A percentile compares a stretch with the other conserved stretches of the same genome.
Conservation (phyloP, 2,113 vertebrate species). For the Gymnogyps californianus region DNA sequence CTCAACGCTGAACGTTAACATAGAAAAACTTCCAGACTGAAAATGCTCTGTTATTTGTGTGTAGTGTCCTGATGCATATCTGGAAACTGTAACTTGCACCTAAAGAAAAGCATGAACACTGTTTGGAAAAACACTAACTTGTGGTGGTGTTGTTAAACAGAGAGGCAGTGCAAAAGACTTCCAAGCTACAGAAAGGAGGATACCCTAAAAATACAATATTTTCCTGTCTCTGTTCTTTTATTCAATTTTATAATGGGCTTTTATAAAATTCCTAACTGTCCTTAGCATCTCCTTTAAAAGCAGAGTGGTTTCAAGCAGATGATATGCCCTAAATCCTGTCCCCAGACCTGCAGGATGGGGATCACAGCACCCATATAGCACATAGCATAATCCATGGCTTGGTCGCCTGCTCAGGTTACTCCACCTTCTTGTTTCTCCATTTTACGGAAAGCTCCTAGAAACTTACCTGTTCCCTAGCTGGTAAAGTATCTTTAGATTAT, state of each 20-base stretch:
- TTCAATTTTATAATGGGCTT: not conserved
- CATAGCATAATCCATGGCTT: not conserved
- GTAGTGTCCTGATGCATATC: not conserved
- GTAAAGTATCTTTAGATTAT: not conserved
- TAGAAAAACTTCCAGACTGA: not conserved
- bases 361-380: not conserved
- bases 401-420: accelerated
- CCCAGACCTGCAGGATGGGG: not conserved
- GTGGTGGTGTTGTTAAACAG: not conserved
- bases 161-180: not conserved
- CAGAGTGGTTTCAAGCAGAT: not conserved
- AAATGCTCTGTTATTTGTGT: not conserved
- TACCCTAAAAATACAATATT: not conserved
- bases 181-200: not conserved
- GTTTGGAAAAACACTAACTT: not conserved
- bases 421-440: not conserved
- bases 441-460: not conserved
- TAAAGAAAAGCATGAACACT: not conserved
- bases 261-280: not conserved
- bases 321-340: not conserved
- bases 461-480: not conserved
- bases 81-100: not conserved
- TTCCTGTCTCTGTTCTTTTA: not conserved
- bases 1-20: not conserved
- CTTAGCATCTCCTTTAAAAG: not conserved